phyloP scores from a whole-genome alignment of 2,888 invertebrate genomes.

The Pyralis farinalis region DNA sequence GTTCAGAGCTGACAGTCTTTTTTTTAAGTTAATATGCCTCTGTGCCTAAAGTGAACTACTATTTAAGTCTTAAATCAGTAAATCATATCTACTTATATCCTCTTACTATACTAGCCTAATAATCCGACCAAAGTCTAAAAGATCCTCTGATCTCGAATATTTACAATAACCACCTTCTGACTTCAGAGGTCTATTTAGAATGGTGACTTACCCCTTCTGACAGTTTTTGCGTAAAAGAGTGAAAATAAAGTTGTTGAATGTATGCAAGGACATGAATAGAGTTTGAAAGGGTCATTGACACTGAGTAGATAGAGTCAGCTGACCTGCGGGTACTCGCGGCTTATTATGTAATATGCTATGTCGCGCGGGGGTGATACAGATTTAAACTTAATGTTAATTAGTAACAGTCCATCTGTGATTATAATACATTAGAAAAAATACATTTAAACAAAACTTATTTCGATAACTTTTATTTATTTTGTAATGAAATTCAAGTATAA shows the following conservation, averaged over 20 bases:
- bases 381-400: too few species aligned
- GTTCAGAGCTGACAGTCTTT: too few species aligned
- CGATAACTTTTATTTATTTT: too few species aligned
- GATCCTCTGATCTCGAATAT: slow-evolving; percentile 11
- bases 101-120: slow-evolving; percentile 42
- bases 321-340: too few species aligned
- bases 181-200: slow-evolving; percentile 22
- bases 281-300: slow-evolving; percentile 19
- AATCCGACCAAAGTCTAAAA: slow-evolving; percentile 27
- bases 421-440: too few species aligned
- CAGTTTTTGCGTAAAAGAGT: slow-evolving; percentile 35
- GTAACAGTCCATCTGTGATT: too few species aligned
- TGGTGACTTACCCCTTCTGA: slow-evolving; percentile 25
- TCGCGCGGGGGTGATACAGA: too few species aligned
- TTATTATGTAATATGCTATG: too few species aligned
- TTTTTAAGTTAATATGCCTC: too few species aligned
- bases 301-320: too few species aligned
- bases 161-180: not conserved
- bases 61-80: slow-evolving; percentile 42
- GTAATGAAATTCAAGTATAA: too few species aligned
- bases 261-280: slow-evolving; percentile 51
- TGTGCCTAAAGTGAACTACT: slow-evolving; percentile 29
- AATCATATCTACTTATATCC: slow-evolving; percentile 49
- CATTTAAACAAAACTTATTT: too few species aligned
- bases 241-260: slow-evolving; percentile 37